Conservation (phyloP, 1,140 invertebrate genomes). For the Laodelphax striatellus region DNA sequence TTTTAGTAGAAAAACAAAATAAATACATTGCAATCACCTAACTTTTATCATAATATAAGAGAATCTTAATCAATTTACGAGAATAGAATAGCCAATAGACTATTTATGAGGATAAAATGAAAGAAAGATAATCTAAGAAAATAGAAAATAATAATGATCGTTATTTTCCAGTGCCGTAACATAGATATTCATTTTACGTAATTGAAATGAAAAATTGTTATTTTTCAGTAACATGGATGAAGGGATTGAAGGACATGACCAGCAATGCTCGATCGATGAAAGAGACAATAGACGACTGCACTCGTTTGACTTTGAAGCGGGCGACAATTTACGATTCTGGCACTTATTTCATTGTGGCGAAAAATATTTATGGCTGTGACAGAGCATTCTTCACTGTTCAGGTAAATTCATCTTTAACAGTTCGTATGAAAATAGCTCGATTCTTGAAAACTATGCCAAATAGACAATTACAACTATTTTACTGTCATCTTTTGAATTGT, state of each 20-base stretch:
- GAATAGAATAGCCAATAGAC: no score
- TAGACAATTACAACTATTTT: neutral
- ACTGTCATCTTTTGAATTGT: neutral
- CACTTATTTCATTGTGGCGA: conserved; percentile 86
- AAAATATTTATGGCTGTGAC: conserved; percentile 80
- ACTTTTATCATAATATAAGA: no score
- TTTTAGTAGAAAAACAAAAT: no score
- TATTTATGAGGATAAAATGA: no score
- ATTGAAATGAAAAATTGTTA: neutral
- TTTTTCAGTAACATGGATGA: conserved; percentile 68
- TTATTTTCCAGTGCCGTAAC: no score
- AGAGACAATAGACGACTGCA: conserved; percentile 72
- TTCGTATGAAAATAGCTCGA: no score
- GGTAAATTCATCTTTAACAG: conserved; percentile 35
- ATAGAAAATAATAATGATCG: no score
- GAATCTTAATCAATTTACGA: no score
- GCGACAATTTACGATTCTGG: conserved; percentile 77
- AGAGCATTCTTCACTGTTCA: conserved; percentile 71
- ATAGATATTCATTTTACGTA: no score
- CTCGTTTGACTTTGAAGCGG: conserved; percentile 76
- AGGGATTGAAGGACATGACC: conserved; percentile 71
- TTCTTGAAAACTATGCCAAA: no score
- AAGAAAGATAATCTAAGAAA: no score
- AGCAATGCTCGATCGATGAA: conserved; percentile 61
- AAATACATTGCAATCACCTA: no score